Evolutionary conservation across 2,888 invertebrate species (phyloP).

Genomic region (Agrenia bidenticulata): DNA sequence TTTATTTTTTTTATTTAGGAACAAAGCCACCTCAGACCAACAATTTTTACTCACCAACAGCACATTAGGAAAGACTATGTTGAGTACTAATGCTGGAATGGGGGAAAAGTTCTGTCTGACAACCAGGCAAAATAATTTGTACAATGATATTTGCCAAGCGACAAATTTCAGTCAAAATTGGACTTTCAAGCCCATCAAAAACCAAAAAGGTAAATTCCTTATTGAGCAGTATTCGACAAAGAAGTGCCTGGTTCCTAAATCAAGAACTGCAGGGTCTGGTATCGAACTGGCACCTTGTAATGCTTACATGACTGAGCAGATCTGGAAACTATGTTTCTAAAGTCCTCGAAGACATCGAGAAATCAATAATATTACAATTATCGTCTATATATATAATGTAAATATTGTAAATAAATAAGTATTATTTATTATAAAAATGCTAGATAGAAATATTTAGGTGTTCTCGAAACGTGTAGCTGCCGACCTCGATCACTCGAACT

Average conservation of each 20-base stretch:
- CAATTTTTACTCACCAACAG: slow-evolving; percentile 32
- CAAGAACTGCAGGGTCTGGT: slow-evolving; percentile 19
- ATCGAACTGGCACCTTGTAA: slow-evolving; percentile 44
- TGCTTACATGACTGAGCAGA: slow-evolving; percentile 47
- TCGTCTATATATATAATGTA: too few relatives aligned
- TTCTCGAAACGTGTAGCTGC: too few relatives aligned
- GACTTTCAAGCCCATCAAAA: slow-evolving; percentile 41
- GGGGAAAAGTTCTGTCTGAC: slow-evolving; percentile 42
- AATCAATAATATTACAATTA: too few relatives aligned
- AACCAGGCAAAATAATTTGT: slow-evolving; percentile 19
- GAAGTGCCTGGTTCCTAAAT: slow-evolving; percentile 42
- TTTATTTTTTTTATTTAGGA: slow-evolving; percentile 26
- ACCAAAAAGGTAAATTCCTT: slow-evolving; percentile 36
- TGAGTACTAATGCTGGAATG: slow-evolving; percentile 33
- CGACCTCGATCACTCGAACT: too few relatives aligned
- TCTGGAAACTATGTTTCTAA: slow-evolving; percentile 45
- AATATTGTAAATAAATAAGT: too few relatives aligned
- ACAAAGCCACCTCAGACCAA: slow-evolving; percentile 34
- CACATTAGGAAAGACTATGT: slow-evolving; percentile 22
- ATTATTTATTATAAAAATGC: too few relatives aligned
- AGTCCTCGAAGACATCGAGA: too few relatives aligned
- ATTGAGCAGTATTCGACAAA: slow-evolving; percentile 43
- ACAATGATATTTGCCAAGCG: slow-evolving; percentile 34
- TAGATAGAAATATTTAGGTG: too few relatives aligned
- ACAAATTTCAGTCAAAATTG: slow-evolving; percentile 45